Evolutionary conservation across 2,888 invertebrate genomes (phyloP), one percentile per base, ranked within the genome.

Genomic region (Ornithoptera priamus): DNA sequence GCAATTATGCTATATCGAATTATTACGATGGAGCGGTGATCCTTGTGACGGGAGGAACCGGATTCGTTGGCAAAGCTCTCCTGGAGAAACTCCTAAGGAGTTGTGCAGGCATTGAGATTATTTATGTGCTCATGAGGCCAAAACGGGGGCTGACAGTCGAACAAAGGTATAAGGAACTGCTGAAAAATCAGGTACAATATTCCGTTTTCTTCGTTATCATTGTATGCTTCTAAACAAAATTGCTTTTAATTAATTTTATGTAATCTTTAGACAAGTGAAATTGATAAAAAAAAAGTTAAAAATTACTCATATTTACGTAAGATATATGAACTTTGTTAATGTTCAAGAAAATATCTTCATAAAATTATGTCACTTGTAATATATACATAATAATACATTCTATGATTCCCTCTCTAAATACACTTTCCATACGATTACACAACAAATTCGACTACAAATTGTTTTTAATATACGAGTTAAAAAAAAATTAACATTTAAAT

Each of bases 61-160:
- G 99, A n/a, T 99, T 98, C 85, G 94, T 99, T 65, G 98, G 99
- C 50, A 99, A 99, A 89, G 97, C 97, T 0, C 90, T 99, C 2
- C 90, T 99, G 72, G 99, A 99, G 89, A 99, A 99, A 85, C 92
- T 99, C 15, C 92, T 99, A 30, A 94, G 98, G 80, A 95, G 96
- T 67, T 98, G 98, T 85, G 95, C 96, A 0, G 95, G 95, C 2
- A 93, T 99, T 20, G 93, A 94, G 57, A 94, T 93, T 15, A 94
- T 99, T 67, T 98, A 96, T 82, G 88, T 98, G 62, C 93, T 99
- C 72, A 95, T 99, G 84, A 93, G 99, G 72, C 92, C 94, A 0
- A 96, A 96, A 82, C 87, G 94, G 72, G 96, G 96, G 0, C 90
- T 96, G 68, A 92, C 93, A 0, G 94, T 96, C 2, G 94, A 95